A percentile compares a stretch with the other conserved stretches of the same genome.
These are phyloP conservation scores for Neodiprion virginianus DNA, from an alignment of 1,140 invertebrate genomes.

Conservation along the genomic window DNA sequence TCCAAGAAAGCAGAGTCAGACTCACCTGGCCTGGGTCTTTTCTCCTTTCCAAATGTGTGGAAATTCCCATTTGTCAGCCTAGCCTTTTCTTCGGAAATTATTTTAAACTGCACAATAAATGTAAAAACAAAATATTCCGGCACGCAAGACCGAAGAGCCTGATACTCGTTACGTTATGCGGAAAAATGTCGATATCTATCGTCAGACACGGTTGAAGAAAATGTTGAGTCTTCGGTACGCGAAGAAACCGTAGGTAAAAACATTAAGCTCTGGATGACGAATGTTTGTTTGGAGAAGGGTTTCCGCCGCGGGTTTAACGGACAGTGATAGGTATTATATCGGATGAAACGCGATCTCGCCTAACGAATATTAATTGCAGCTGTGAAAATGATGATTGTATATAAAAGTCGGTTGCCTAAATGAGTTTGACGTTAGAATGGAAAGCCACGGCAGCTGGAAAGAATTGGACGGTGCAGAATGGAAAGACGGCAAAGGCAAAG, in stretches of 20 bases:
- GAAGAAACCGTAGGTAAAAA: not conserved
- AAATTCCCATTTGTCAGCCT: too few relatives aligned
- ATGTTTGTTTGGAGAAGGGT: not conserved
- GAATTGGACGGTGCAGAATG: not conserved
- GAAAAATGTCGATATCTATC: too few relatives aligned
- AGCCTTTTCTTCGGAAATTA: too few relatives aligned
- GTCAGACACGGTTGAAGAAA: too few relatives aligned
- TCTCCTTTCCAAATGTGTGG: too few relatives aligned
- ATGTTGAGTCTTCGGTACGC: too few relatives aligned
- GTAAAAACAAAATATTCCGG: too few relatives aligned
- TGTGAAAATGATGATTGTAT: not conserved
- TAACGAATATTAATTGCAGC: not conserved
- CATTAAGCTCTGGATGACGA: not conserved
- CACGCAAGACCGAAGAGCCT: too few relatives aligned
- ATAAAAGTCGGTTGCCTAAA: not conserved
- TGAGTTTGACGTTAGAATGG: not conserved
- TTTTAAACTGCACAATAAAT: too few relatives aligned
- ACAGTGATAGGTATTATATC: not conserved
- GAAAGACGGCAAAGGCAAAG: conserved; percentile 35
- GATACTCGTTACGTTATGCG: too few relatives aligned
- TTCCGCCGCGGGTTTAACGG: not conserved
- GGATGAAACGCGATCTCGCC: not conserved
- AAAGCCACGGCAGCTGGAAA: not conserved
- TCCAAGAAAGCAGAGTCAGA: too few relatives aligned
- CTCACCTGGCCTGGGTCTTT: too few relatives aligned